Percentiles rank a stretch among this genome's conserved stretches.
These are phyloP conservation scores for Andricus curvator DNA, from an alignment of 2,888 invertebrate species.

Conservation along the genomic window DNA sequence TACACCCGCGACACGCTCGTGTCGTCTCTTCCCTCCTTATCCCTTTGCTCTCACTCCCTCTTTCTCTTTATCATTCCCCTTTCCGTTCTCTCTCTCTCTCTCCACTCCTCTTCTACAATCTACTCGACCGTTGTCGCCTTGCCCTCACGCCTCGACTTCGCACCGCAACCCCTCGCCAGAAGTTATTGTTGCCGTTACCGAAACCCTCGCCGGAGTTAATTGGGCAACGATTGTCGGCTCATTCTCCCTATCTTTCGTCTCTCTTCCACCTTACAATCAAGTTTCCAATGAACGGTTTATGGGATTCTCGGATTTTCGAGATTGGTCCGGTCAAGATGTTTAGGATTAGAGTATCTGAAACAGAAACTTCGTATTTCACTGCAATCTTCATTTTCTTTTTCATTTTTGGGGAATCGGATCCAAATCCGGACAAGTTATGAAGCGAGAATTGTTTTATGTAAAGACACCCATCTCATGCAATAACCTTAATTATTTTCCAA, in stretches of 20 bases:
- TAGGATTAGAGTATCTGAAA: not conserved
- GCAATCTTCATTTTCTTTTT: too few species aligned
- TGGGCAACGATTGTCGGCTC: conserved; percentile 70
- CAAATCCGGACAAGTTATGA: too few species aligned
- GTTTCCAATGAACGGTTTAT: conserved; percentile 20
- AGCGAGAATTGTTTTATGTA: too few species aligned
- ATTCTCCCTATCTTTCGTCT: conserved; percentile 45
- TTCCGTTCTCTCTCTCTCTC: conserved; percentile 2
- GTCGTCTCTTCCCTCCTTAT: conserved; percentile 39
- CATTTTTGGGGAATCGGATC: too few species aligned
- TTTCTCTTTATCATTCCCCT: not conserved
- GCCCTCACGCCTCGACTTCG: conserved; percentile 57
- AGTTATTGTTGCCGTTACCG: conserved; percentile 71
- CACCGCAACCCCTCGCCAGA: conserved; percentile 48
- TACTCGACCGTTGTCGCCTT: conserved; percentile 53
- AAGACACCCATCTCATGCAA: too few species aligned
- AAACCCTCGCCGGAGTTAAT: conserved; percentile 72
- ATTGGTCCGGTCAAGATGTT: conserved; percentile 1
- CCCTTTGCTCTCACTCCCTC: conserved; percentile 45
- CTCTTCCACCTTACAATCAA: conserved; percentile 15
- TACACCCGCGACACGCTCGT: conserved; percentile 40
- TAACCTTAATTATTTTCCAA: not conserved
- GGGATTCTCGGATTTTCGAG: conserved; percentile 52
- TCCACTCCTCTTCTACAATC: conserved; percentile 1
- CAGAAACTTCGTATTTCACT: too few species aligned